A percentile compares a stretch with the other conserved stretches of the same genome.
Evolutionary conservation across 2,888 invertebrate genomes (phyloP).

Genomic region (Taphrorychus bicolor): DNA sequence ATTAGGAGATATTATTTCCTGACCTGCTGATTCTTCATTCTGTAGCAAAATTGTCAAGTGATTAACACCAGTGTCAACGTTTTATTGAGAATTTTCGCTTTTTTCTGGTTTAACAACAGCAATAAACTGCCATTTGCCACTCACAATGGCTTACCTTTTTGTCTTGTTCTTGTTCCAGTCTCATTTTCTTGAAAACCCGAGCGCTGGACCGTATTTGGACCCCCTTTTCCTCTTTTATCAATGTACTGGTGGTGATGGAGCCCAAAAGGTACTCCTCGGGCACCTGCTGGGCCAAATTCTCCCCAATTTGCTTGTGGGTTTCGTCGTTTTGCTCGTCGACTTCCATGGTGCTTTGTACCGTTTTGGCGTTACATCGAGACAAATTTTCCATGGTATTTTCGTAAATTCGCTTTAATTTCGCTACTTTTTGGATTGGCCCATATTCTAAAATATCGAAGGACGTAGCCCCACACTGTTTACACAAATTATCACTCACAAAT

Average conservation of each 20-base stretch:
- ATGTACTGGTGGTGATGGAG: constrained; percentile 67
- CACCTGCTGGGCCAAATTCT: background rate
- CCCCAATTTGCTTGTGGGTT: constrained; percentile 21
- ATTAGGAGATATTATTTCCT: constrained; percentile 24
- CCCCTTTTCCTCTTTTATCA: constrained; percentile 56
- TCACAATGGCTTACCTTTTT: constrained; percentile 35
- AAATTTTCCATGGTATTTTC: background rate
- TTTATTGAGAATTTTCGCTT: too few species aligned
- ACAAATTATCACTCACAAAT: background rate
- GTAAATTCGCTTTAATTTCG: background rate
- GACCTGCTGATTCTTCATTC: constrained; percentile 11
- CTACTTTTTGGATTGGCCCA: background rate
- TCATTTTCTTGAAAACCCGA: constrained; percentile 79
- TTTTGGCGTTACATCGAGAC: background rate
- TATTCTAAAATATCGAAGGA: background rate
- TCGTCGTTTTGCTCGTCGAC: constrained; percentile 30
- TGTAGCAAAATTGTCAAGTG: too few species aligned
- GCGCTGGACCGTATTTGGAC: constrained; percentile 72
- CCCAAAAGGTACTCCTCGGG: constrained; percentile 63
- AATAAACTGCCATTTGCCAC: too few species aligned
- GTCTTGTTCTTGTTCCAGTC: constrained; percentile 62
- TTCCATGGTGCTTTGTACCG: constrained; percentile 27
- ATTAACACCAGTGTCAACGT: too few species aligned
- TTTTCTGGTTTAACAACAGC: too few species aligned
- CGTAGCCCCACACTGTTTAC: background rate